phyloP scores from a whole-genome alignment of 2,888 invertebrate species.

The Eupithecia pulchellata region DNA sequence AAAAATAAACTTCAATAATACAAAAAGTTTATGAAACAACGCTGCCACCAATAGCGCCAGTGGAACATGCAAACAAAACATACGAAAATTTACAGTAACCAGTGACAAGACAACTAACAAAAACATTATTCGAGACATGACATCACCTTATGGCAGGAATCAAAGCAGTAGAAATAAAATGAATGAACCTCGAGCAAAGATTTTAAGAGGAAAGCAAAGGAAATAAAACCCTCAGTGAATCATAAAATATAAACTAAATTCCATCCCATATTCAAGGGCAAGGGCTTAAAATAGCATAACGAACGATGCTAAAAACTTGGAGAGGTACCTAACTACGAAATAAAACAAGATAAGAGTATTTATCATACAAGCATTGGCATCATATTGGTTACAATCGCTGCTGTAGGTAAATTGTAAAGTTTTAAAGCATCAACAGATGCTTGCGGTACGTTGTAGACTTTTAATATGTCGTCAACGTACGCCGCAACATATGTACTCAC shows the following conservation, averaged over 20 bases:
- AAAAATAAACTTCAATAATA: slow-evolving; percentile 36
- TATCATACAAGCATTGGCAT: background rate
- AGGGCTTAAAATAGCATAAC: slow-evolving; percentile 6
- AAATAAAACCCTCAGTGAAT: background rate
- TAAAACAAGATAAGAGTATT: background rate
- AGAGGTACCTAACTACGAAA: background rate
- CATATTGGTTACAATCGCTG: background rate
- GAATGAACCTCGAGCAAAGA: background rate
- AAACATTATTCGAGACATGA: slow-evolving; percentile 35
- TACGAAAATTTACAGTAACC: slow-evolving; percentile 30
- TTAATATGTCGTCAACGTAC: slow-evolving; percentile 44
- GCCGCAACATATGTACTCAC: background rate
- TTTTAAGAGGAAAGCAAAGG: background rate
- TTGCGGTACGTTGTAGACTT: slow-evolving; percentile 43
- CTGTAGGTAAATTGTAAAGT: background rate
- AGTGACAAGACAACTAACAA: slow-evolving; percentile 40
- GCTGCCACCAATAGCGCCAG: slow-evolving; percentile 27
- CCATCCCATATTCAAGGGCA: slow-evolving; percentile 22
- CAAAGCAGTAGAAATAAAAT: slow-evolving; percentile 24
- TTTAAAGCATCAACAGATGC: slow-evolving; percentile 29
- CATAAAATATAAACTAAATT: slow-evolving; percentile 13
- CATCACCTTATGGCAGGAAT: slow-evolving; percentile 40
- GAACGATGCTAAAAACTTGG: slow-evolving; percentile 2
- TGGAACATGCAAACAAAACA: slow-evolving; percentile 31
- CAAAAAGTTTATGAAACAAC: slow-evolving; percentile 28